Percentiles rank a stretch among this genome's conserved stretches.
phyloP scores from a whole-genome alignment of 2,888 invertebrate species.

The Lasioglossum morio region DNA sequence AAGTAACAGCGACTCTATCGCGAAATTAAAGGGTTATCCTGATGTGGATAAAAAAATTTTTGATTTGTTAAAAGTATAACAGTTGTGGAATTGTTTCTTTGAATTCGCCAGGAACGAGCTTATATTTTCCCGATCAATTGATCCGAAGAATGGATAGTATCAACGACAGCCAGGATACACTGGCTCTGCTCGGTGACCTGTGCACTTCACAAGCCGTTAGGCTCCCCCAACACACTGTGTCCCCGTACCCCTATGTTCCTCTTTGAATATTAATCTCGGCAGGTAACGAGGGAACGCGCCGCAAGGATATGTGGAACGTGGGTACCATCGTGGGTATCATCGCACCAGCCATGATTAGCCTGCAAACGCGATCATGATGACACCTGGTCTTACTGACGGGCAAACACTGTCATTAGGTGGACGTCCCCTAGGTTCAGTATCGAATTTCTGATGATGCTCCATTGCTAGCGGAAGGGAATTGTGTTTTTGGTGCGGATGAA shows the following conservation, averaged over 20 bases:
- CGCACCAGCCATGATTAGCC: slow-evolving; percentile 3
- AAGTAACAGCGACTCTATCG: slow-evolving; percentile 48
- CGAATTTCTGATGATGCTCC: background rate
- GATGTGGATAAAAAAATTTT: background rate
- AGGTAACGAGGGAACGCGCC: slow-evolving; percentile 27
- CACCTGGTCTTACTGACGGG: slow-evolving; percentile 11
- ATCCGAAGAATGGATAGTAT: too few relatives aligned
- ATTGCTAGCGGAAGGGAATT: background rate
- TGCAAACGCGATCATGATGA: slow-evolving; percentile 10
- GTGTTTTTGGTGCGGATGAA: background rate
- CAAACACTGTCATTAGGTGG: background rate
- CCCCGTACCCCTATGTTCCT: slow-evolving; percentile 12
- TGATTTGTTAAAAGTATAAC: background rate
- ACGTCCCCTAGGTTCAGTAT: background rate
- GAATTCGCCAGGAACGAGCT: background rate
- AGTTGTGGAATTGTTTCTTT: background rate
- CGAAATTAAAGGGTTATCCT: slow-evolving; percentile 34
- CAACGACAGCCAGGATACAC: background rate
- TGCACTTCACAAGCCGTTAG: slow-evolving; percentile 23
- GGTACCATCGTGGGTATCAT: background rate
- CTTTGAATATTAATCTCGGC: slow-evolving; percentile 48
- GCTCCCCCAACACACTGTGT: slow-evolving; percentile 2
- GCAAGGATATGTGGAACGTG: slow-evolving; percentile 18
- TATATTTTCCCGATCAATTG: too few relatives aligned
- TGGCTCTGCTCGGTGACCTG: slow-evolving; percentile 29